Conservation (phyloP, 2,888 invertebrate species). For the Escarpia spicata region DNA sequence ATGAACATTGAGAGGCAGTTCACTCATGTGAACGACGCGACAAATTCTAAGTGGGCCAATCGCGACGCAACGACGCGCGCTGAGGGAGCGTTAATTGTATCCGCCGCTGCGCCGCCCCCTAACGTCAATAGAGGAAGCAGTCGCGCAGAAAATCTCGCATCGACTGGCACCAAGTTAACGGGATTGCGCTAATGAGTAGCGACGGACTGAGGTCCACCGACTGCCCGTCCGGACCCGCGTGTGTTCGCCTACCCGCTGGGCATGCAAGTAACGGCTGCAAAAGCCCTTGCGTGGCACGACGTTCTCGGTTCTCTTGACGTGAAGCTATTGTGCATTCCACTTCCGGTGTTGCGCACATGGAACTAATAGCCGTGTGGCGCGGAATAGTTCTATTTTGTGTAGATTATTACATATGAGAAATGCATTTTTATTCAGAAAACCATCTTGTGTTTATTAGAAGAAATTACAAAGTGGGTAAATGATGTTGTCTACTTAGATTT, state of each 20-base stretch:
- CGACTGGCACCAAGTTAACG: not conserved
- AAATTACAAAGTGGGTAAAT: too few relatives aligned
- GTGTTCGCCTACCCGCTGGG: not conserved
- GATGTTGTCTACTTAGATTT: too few relatives aligned
- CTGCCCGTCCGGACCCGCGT: not conserved
- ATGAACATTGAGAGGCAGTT: not conserved
- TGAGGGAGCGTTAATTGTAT: not conserved
- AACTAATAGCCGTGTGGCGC: too few relatives aligned
- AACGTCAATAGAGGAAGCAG: not conserved
- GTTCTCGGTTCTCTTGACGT: not conserved
- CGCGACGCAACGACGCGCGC: not conserved
- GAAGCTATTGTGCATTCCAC: not conserved
- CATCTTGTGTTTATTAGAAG: too few relatives aligned
- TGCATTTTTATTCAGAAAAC: not conserved
- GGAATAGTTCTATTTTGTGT: not conserved
- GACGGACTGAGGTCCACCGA: not conserved
- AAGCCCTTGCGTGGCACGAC: not conserved
- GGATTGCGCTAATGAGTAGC: conserved; percentile 10
- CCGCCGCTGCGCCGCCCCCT: not conserved
- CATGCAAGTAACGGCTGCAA: not conserved
- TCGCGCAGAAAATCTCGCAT: conserved; percentile 6
- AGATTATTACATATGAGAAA: not conserved
- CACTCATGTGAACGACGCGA: not conserved
- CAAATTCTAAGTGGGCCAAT: not conserved
- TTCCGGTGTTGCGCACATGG: not conserved